These are phyloP conservation scores for Neopelma chrysocephalum DNA, from an alignment of 2,797 vertebrate genomes.

Conservation along the genomic window DNA sequence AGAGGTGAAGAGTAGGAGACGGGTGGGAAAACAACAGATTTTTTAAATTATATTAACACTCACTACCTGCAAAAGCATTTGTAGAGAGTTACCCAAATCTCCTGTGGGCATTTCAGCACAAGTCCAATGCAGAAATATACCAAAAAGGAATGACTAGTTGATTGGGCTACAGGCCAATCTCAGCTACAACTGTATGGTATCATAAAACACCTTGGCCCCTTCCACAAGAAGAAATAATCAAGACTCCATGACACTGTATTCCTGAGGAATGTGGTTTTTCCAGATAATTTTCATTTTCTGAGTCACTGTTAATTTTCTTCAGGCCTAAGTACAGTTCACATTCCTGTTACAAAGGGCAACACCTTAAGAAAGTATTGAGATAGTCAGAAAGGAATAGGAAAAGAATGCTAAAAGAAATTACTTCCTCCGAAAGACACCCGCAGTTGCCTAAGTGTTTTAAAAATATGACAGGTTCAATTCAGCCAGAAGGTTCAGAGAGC, in stretches of 20 bases:
- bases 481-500: not conserved
- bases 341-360: not conserved
- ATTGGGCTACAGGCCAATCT: slow-evolving; percentile 59
- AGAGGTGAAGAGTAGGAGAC: slow-evolving; percentile 53
- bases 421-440: not conserved
- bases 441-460: not conserved
- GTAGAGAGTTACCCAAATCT: slow-evolving; percentile 61
- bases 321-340: not conserved
- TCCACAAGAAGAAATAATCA: slow-evolving; percentile 65
- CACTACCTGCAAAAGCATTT: slow-evolving; percentile 71
- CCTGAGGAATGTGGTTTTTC: slow-evolving; percentile 52
- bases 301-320: slow-evolving; percentile 54
- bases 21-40: slow-evolving; percentile 59
- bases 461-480: not conserved
- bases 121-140: slow-evolving; percentile 48
- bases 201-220: slow-evolving; percentile 66
- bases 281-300: slow-evolving; percentile 62
- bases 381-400: slow-evolving; percentile 33
- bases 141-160: slow-evolving; percentile 54
- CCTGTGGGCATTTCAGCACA: slow-evolving; percentile 59
- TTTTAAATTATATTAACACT: slow-evolving; percentile 73
- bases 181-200: slow-evolving; percentile 57
- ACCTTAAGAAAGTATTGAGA: slow-evolving; percentile 16
- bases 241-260: slow-evolving; percentile 46
- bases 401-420: slow-evolving; percentile 48